These are phyloP conservation scores for Sialia sialis DNA, from an alignment of 2,113 vertebrate species.

Conservation along the genomic window DNA sequence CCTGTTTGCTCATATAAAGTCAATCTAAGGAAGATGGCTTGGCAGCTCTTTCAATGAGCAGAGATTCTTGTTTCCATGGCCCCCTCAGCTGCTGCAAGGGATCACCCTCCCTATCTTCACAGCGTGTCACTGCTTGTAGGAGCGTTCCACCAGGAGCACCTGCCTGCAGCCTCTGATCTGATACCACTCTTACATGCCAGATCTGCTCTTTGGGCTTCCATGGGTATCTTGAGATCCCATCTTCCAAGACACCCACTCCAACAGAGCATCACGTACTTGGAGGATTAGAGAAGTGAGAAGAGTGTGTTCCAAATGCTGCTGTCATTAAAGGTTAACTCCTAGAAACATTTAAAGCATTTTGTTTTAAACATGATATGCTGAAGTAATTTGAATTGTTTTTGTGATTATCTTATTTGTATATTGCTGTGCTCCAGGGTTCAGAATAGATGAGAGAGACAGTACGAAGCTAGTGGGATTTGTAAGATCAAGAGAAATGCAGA, in stretches of 20 bases:
- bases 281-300: background rate
- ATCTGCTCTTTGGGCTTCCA: background rate
- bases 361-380: background rate
- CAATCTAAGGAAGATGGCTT: background rate
- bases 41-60: background rate
- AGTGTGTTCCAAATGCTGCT: background rate
- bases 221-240: background rate
- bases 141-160: background rate
- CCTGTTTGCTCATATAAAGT: background rate
- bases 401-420: background rate
- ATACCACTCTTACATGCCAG: background rate
- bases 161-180: background rate
- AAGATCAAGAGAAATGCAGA: background rate
- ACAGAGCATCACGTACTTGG: background rate
- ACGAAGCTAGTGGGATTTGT: background rate
- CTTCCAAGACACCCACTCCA: background rate
- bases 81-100: background rate
- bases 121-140: background rate
- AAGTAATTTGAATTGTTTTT: background rate
- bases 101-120: background rate
- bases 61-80: background rate
- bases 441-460: background rate
- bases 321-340: background rate
- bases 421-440: background rate
- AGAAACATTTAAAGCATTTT: background rate